phyloP scores from a whole-genome alignment of 2,888 invertebrate species.

The Drosophila bunnanda region DNA sequence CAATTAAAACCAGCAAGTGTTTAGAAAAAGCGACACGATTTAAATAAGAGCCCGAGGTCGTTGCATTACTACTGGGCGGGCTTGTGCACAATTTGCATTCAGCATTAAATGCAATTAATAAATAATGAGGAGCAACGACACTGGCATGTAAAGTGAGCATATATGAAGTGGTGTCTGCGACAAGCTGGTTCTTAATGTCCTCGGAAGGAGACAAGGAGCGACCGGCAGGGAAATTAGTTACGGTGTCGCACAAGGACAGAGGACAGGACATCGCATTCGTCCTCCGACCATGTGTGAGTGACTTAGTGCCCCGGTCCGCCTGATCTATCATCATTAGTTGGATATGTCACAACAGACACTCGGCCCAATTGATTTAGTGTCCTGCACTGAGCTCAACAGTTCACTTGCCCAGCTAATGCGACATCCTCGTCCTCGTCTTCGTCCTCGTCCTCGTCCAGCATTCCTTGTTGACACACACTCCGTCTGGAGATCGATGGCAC shows the following conservation, averaged over 20 bases:
- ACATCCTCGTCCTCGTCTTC: not conserved
- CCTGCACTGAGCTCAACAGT: constrained; percentile 51
- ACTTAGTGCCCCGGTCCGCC: constrained; percentile 54
- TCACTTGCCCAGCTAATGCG: constrained; percentile 26
- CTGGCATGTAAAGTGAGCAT: constrained; percentile 17
- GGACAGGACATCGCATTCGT: constrained; percentile 10
- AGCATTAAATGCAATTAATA: constrained; percentile 67
- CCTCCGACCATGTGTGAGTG: constrained; percentile 45
- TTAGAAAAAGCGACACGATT: not conserved
- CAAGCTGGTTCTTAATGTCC: constrained; percentile 58
- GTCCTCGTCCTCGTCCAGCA: constrained; percentile 12
- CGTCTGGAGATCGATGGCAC: constrained; percentile 32
- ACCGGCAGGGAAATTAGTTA: constrained; percentile 71
- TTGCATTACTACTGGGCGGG: not conserved
- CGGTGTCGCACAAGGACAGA: constrained; percentile 67
- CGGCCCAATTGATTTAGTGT: constrained; percentile 74
- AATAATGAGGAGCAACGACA: constrained; percentile 56
- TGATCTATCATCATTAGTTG: constrained; percentile 79
- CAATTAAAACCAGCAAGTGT: constrained; percentile 19
- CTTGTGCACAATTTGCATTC: constrained; percentile 46
- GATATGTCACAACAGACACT: constrained; percentile 71
- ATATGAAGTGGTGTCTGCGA: constrained; percentile 38
- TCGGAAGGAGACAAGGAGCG: constrained; percentile 25
- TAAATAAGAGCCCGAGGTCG: constrained; percentile 5
- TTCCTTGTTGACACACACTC: constrained; percentile 18